A percentile compares a stretch with the other conserved stretches of the same genome.
Evolutionary conservation across 2,888 invertebrate genomes (phyloP).

Genomic region (Rotaria magnacalcarata): DNA sequence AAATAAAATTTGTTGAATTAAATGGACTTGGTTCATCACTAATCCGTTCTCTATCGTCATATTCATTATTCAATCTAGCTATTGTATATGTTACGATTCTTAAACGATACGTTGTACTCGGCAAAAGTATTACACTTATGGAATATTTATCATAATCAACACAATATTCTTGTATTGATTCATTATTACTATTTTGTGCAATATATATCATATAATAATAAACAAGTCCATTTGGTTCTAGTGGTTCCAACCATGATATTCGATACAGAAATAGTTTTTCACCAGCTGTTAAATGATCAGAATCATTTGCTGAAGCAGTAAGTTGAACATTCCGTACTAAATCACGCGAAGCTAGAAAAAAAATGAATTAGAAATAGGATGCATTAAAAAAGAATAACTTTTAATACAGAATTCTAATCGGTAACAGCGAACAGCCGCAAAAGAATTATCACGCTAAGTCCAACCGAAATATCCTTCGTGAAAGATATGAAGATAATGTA

Average conservation of each 20-base stretch:
- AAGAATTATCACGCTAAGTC: too few relatives aligned
- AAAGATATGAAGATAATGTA: too few relatives aligned
- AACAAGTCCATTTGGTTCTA: conserved; percentile 2
- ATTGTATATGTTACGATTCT: conserved; percentile 7
- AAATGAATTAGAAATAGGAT: neutral
- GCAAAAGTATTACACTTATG: neutral
- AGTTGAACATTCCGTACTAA: neutral
- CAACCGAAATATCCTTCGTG: too few relatives aligned
- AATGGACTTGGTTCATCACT: neutral
- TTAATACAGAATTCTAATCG: too few relatives aligned
- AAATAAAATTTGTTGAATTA: neutral
- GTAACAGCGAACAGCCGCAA: too few relatives aligned
- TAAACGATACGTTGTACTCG: neutral
- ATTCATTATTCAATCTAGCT: neutral
- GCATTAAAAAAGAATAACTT: neutral
- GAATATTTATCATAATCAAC: neutral
- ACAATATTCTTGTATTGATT: conserved; percentile 1
- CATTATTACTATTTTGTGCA: neutral
- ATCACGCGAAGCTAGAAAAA: conserved; percentile 7
- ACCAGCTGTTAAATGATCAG: neutral
- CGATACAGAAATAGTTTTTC: neutral
- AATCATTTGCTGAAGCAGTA: neutral
- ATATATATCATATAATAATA: neutral
- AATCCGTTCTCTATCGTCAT: neutral
- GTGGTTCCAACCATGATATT: neutral